A percentile compares a stretch with the other conserved stretches of the same genome.
These are phyloP conservation scores for Hoplias malabaricus DNA, from an alignment of 2,113 vertebrate genomes.

Conservation along the genomic window DNA sequence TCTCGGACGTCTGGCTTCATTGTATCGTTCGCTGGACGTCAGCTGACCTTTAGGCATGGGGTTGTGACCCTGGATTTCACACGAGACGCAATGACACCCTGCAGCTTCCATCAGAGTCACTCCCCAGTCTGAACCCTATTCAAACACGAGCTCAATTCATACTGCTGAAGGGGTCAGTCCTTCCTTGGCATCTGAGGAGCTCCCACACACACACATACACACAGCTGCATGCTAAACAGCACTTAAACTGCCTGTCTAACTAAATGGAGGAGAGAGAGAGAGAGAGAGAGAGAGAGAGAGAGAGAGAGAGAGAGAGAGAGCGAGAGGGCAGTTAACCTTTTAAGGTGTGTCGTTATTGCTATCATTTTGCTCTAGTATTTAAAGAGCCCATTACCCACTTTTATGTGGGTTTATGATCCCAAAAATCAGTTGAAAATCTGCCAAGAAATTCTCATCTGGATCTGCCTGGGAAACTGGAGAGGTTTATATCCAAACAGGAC, in stretches of 20 bases:
- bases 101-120: not conserved
- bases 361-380: too few relatives aligned
- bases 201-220: constrained; percentile 24
- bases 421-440: too few relatives aligned
- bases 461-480: too few relatives aligned
- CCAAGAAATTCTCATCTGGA: too few relatives aligned
- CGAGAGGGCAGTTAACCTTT: too few relatives aligned
- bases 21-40: not conserved
- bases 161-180: not conserved
- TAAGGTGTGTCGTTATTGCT: too few relatives aligned
- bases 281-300: constrained; percentile 21
- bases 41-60: constrained; percentile 5
- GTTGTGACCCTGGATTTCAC: constrained; percentile 20
- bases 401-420: too few relatives aligned
- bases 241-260: constrained; percentile 44
- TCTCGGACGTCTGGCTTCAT: not conserved
- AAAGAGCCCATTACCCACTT: too few relatives aligned
- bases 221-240: constrained; percentile 59
- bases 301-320: not conserved
- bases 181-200: constrained; percentile 6
- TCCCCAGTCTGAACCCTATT: not conserved
- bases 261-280: constrained; percentile 27
- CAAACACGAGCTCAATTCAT: not conserved
- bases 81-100: not conserved
- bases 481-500: too few relatives aligned